Conservation (phyloP, 2,113 vertebrate species). For the Oreotrochilus melanogaster region DNA sequence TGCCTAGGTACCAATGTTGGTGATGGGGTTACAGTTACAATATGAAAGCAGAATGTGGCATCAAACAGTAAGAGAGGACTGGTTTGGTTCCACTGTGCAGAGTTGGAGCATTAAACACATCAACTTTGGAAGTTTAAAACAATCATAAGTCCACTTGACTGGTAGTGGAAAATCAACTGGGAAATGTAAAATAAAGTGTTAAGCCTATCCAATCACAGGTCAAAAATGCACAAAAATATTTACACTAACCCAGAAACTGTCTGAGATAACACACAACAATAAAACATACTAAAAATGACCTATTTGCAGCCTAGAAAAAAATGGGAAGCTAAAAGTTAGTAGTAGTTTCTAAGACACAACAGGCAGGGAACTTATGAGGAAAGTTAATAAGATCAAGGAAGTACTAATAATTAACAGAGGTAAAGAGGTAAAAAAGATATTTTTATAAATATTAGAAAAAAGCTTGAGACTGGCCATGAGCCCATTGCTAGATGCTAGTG, state of each 20-base stretch:
- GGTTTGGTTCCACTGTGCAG: background rate
- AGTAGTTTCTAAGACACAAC: background rate
- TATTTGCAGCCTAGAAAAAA: background rate
- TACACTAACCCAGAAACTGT: background rate
- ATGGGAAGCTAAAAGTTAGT: background rate
- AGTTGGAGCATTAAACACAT: background rate
- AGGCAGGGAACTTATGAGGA: background rate
- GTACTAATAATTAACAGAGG: conserved; percentile 14
- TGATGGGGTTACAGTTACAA: background rate
- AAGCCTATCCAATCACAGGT: background rate
- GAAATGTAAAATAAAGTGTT: background rate
- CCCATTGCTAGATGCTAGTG: background rate
- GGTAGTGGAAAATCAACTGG: background rate
- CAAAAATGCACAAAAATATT: conserved; percentile 10
- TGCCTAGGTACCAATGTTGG: background rate
- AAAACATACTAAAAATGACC: background rate
- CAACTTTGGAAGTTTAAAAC: background rate
- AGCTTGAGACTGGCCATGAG: background rate
- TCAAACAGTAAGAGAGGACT: background rate
- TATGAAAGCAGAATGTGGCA: background rate
- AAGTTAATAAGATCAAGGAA: background rate
- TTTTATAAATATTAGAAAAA: conserved; percentile 16
- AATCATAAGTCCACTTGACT: background rate
- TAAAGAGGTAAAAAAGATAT: background rate
- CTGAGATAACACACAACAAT: background rate